Evolutionary conservation across 2,888 invertebrate species (phyloP).

Genomic region (Xanthorhoe designata): DNA sequence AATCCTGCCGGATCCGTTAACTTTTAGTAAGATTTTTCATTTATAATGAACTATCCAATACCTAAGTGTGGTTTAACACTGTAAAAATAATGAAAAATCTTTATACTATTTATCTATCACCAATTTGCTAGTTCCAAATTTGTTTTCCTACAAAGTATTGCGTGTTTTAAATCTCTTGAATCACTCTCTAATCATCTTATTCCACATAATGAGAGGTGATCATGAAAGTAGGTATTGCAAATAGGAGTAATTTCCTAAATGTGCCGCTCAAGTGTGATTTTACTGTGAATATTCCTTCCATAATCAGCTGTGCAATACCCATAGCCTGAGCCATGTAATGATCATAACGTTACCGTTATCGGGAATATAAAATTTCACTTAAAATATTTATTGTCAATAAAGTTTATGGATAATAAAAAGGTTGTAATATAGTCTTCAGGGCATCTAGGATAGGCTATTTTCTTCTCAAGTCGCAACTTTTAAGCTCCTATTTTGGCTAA

Average conservation of each 20-base stretch:
- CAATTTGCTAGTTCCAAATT: background rate
- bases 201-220: slow-evolving; percentile 7
- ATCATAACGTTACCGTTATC: slow-evolving; percentile 17
- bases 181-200: slow-evolving; percentile 1
- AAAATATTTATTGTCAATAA: slow-evolving; percentile 33
- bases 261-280: slow-evolving; percentile 1
- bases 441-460: slow-evolving; percentile 20
- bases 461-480: slow-evolving; percentile 17
- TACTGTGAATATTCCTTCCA: slow-evolving; percentile 4
- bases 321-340: slow-evolving; percentile 5
- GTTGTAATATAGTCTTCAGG: slow-evolving; percentile 11
- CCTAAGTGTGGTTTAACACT: too few species aligned
- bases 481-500: slow-evolving; percentile 19
- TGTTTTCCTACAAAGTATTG: background rate
- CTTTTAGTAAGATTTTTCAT: too few species aligned
- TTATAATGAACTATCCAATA: too few species aligned
- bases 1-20: too few species aligned
- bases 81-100: too few species aligned
- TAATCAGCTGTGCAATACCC: slow-evolving; percentile 12
- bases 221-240: too few species aligned
- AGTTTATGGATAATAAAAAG: slow-evolving; percentile 27
- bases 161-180: background rate
- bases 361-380: slow-evolving; percentile 24
- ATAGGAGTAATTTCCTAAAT: slow-evolving; percentile 11
- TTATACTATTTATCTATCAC: too few species aligned